Conservation (phyloP, 2,797 vertebrate genomes). For the Gorsachius magnificus region DNA sequence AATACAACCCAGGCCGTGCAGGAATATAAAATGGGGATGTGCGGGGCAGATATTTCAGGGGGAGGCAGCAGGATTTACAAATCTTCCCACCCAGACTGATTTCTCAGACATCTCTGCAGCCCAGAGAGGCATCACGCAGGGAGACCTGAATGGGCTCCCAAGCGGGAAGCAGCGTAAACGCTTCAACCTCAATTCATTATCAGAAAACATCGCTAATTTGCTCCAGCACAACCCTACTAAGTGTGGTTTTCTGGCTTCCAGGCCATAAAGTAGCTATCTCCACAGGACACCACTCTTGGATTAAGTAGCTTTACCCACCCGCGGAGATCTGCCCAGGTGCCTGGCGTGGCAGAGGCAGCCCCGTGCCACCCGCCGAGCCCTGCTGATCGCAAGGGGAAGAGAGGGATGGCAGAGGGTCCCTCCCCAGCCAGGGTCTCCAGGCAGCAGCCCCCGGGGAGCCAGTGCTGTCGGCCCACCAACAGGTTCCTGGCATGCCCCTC, state of each 20-base stretch:
- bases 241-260: background rate
- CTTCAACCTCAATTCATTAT: slow-evolving; percentile 55
- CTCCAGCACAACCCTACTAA: slow-evolving; percentile 27
- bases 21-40: background rate
- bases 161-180: background rate
- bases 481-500: slow-evolving; percentile 24
- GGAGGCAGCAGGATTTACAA: background rate
- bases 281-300: background rate
- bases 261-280: background rate
- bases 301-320: background rate
- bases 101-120: background rate
- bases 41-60: background rate
- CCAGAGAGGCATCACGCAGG: background rate
- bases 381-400: background rate
- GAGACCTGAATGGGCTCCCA: slow-evolving; percentile 26
- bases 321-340: background rate
- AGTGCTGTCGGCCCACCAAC: background rate
- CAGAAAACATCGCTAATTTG: slow-evolving; percentile 36
- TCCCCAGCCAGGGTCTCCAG: background rate
- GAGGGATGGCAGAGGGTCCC: background rate
- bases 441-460: background rate
- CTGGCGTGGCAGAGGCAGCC: background rate
- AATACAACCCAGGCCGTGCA: background rate
- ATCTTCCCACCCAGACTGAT: slow-evolving; percentile 27
- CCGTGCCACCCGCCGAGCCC: background rate